Conservation (phyloP, 53 echinoderm and acorn worm genomes). For the Pentamera pediparva region DNA sequence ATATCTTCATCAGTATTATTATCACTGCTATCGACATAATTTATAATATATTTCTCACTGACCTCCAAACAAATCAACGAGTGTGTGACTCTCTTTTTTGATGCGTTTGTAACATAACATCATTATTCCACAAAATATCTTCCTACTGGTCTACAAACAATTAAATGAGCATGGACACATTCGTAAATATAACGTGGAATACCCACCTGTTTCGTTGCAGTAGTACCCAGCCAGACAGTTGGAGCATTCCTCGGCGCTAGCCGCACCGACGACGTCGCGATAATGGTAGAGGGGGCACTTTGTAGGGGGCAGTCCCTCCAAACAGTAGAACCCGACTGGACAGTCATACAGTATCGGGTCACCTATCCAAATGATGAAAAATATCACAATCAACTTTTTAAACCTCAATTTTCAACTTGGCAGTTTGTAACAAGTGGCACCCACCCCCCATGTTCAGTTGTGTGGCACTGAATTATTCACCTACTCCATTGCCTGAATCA, state of each 20-base stretch:
- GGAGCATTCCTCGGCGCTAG: slow-evolving; percentile 76
- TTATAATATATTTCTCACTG: too few relatives aligned
- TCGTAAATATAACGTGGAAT: not conserved
- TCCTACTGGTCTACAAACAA: too few relatives aligned
- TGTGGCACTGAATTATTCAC: too few relatives aligned
- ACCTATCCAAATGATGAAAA: slow-evolving; percentile 51
- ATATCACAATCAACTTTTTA: not conserved
- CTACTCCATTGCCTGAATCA: too few relatives aligned
- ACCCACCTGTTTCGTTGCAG: slow-evolving; percentile 86
- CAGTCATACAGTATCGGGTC: slow-evolving; percentile 83
- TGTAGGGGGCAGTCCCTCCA: slow-evolving; percentile 62
- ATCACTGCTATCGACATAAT: too few relatives aligned
- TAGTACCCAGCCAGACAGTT: slow-evolving; percentile 78
- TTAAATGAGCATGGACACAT: not conserved
- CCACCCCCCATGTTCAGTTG: too few relatives aligned
- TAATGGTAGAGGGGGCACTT: slow-evolving; percentile 94
- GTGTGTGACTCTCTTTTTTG: too few relatives aligned
- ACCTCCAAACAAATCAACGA: too few relatives aligned
- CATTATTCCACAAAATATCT: too few relatives aligned
- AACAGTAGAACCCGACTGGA: slow-evolving; percentile 83
- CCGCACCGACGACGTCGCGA: slow-evolving; percentile 65
- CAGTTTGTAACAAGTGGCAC: too few relatives aligned
- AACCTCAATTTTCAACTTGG: not conserved
- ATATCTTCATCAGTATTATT: too few relatives aligned
- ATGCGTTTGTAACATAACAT: too few relatives aligned